A percentile compares a stretch with the other conserved stretches of the same genome.
These are phyloP conservation scores for Dasyurus viverrinus DNA, from an alignment of 2,113 vertebrate genomes.

Conservation along the genomic window DNA sequence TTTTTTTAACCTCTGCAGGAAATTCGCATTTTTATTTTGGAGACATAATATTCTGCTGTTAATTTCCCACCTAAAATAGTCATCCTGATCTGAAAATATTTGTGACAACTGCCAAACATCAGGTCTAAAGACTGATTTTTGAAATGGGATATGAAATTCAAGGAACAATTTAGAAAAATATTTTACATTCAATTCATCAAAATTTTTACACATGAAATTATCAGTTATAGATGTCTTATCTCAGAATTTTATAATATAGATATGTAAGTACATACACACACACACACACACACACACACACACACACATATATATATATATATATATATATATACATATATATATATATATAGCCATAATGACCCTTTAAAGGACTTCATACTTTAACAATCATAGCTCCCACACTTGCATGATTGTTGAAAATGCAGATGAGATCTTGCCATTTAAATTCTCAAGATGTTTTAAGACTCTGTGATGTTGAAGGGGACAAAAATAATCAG, in stretches of 20 bases:
- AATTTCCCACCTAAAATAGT: slow-evolving; percentile 14
- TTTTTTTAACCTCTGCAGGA: background rate
- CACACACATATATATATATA: too few species aligned
- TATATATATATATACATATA: background rate
- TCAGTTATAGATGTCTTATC: slow-evolving; percentile 41
- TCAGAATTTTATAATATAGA: slow-evolving; percentile 31
- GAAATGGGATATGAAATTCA: slow-evolving; percentile 38
- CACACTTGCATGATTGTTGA: slow-evolving; percentile 17
- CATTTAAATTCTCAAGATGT: slow-evolving; percentile 32
- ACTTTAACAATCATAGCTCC: slow-evolving; percentile 37
- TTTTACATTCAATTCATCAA: slow-evolving; percentile 62
- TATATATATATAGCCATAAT: slow-evolving; percentile 24
- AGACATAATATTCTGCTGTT: slow-evolving; percentile 22
- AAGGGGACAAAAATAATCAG: background rate
- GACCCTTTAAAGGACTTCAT: slow-evolving; percentile 38
- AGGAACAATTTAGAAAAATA: slow-evolving; percentile 59
- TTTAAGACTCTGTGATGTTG: slow-evolving; percentile 24
- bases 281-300: too few species aligned
- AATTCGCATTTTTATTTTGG: slow-evolving; percentile 14
- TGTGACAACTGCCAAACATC: slow-evolving; percentile 39
- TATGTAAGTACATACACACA: too few species aligned
- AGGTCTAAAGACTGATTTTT: slow-evolving; percentile 58
- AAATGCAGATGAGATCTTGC: slow-evolving; percentile 40
- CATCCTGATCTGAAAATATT: slow-evolving; percentile 44
- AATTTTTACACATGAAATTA: slow-evolving; percentile 40